These are phyloP conservation scores for Bergia puertoricense DNA, from an alignment of 92 coral and sea anemone genomes.

Conservation along the genomic window DNA sequence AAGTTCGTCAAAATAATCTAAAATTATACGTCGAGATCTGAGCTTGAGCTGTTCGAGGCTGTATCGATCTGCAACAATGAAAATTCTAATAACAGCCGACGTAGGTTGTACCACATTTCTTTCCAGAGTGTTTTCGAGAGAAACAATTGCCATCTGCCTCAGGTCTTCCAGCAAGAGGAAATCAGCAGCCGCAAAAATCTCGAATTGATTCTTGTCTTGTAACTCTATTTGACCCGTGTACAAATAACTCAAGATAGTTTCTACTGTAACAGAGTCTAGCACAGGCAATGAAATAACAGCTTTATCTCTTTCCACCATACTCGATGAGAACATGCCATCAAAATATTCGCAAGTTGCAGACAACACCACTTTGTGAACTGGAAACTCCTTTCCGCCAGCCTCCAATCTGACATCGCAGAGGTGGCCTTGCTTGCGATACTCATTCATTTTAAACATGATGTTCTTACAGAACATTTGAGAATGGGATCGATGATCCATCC, in stretches of 20 bases:
- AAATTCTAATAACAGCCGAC: neutral
- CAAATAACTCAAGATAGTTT: constrained; percentile 13
- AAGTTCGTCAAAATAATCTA: constrained; percentile 23
- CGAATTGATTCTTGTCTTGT: neutral
- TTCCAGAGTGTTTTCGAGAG: neutral
- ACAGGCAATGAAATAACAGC: neutral
- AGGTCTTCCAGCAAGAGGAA: neutral
- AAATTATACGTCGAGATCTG: constrained; percentile 19
- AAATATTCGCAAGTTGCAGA: neutral
- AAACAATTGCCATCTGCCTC: neutral
- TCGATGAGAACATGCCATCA: neutral
- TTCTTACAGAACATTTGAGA: constrained; percentile 8
- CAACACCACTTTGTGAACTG: neutral
- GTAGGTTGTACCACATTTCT: neutral
- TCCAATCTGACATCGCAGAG: constrained; percentile 18
- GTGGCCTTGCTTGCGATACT: neutral
- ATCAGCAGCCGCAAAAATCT: neutral
- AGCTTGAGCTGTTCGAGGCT: constrained; percentile 2
- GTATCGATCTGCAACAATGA: constrained; percentile 14
- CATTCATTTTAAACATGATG: neutral
- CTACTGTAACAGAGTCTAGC: constrained; percentile 6
- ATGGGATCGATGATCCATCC: neutral
- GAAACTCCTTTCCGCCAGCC: constrained; percentile 9
- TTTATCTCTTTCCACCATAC: neutral
- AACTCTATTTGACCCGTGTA: constrained; percentile 8